Base-by-base conservation (phyloP, 2,797 vertebrate species). In the Pantherophis alleghaniensis region DNA sequence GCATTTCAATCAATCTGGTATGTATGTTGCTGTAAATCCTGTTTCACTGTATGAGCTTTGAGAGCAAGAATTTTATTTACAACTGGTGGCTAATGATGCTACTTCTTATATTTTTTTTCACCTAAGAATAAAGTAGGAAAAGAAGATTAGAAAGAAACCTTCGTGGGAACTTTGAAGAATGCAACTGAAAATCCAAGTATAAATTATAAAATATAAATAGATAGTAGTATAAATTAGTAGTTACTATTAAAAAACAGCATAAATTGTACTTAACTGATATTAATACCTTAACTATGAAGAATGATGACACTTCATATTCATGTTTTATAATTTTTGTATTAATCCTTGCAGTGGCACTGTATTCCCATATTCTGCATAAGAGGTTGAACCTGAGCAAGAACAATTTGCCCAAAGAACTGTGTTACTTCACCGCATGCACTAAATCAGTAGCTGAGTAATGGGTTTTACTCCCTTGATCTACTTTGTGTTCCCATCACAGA, bases 11-110 rank as follows among this genome's bases (percentile, higher is more conserved):
- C 93, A 90, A n/a, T 86, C 56, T 91, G 87, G 4, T 86, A 3
- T 9, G 22, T 95, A 95, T 94, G n/a, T 24, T 94, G 59, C 6
- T 88, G 91, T 7, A 89, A 93, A 95, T 94, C 94, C n/a, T 96
- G 87, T 3, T 59, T 86, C 59, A 0, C 42, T 59, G 26, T 94
- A 57, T n/a, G 87, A 93, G 94, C 26, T 91, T 47, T 92, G 18
- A 88, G 60, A 61, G 87, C 91, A 93, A 91, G 42, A 92, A 42
- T 47, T 93, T 91, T 95, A 90, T 95, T 93, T 93, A 91, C 92
- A 93, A 6, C 89, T 95, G 93, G 92, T 51, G 32, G 11, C 16
- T 88, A 6, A 90, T 59, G 88, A 69, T 95, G 37, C 7, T 28
- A n/a, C 13, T 83, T 69, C 86, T 61, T 91, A 87, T 66, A 28